Evolutionary conservation across 2,797 vertebrate genomes (phyloP).

Genomic region (Coluber constrictor): DNA sequence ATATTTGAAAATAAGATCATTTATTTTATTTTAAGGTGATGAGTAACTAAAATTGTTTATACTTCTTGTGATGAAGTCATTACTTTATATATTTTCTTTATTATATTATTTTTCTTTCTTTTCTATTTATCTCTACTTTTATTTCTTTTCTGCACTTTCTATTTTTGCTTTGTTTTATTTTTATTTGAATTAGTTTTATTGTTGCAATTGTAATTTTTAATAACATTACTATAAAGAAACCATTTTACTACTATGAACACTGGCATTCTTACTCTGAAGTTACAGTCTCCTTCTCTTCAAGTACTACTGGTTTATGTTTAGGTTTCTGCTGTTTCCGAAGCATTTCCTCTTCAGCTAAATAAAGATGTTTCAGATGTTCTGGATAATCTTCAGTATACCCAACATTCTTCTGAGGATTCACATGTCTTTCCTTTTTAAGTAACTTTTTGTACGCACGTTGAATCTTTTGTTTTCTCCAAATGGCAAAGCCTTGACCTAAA

Average conservation of each 20-base stretch:
- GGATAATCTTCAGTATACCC: slow-evolving; percentile 82
- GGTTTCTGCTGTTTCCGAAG: slow-evolving; percentile 62
- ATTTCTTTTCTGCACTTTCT: neutral
- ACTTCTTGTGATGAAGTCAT: neutral
- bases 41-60: neutral
- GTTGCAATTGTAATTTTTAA: neutral
- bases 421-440: slow-evolving; percentile 73
- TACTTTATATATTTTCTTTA: neutral
- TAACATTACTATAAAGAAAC: neutral
- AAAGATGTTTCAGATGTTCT: slow-evolving; percentile 92
- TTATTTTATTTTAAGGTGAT: neutral
- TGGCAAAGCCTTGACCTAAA: slow-evolving; percentile 90
- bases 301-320: slow-evolving; percentile 9
- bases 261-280: slow-evolving; percentile 55
- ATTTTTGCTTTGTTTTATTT: neutral
- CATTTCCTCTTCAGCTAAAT: slow-evolving; percentile 83
- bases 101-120: neutral
- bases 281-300: slow-evolving; percentile 26
- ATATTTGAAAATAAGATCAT: neutral
- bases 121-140: neutral
- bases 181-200: neutral
- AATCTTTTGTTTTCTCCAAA: slow-evolving; percentile 82
- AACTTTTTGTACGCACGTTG: slow-evolving; percentile 85
- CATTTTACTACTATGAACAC: neutral
- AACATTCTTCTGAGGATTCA: slow-evolving; percentile 31